A percentile compares a stretch with the other conserved stretches of the same genome.
Conservation (phyloP, 2,113 vertebrate genomes). For the Manacus vitellinus region DNA sequence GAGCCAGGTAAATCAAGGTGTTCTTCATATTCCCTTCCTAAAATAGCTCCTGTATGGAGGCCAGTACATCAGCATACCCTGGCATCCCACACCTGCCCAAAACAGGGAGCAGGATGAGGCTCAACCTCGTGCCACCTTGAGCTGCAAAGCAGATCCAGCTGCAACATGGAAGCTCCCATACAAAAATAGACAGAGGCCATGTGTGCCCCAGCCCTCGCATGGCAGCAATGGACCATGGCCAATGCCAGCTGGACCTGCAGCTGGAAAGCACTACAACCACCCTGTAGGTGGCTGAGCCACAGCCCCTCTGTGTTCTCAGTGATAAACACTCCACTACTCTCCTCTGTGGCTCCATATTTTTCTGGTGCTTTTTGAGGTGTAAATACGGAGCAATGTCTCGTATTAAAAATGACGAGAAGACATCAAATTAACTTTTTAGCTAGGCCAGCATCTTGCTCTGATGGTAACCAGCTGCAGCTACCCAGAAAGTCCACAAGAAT, state of each 20-base stretch:
- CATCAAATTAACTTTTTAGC: background rate
- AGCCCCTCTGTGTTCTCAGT: background rate
- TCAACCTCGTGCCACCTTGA: accelerated
- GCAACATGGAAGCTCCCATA: background rate
- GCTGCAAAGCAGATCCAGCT: background rate
- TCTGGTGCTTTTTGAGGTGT: background rate
- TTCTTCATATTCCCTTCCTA: background rate
- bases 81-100: background rate
- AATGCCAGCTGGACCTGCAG: background rate
- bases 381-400: background rate
- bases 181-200: background rate
- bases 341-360: background rate
- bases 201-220: background rate
- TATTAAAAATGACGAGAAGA: background rate
- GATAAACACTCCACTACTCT: accelerated
- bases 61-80: background rate
- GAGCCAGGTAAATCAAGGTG: background rate
- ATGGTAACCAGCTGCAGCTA: background rate
- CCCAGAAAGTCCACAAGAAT: background rate
- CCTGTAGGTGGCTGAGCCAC: background rate
- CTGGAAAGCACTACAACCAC: background rate
- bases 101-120: background rate
- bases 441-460: background rate
- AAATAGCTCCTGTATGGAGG: background rate
- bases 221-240: accelerated